Evolutionary conservation across 2,797 vertebrate genomes (phyloP).

Genomic region (Pogonophryne albipinna): DNA sequence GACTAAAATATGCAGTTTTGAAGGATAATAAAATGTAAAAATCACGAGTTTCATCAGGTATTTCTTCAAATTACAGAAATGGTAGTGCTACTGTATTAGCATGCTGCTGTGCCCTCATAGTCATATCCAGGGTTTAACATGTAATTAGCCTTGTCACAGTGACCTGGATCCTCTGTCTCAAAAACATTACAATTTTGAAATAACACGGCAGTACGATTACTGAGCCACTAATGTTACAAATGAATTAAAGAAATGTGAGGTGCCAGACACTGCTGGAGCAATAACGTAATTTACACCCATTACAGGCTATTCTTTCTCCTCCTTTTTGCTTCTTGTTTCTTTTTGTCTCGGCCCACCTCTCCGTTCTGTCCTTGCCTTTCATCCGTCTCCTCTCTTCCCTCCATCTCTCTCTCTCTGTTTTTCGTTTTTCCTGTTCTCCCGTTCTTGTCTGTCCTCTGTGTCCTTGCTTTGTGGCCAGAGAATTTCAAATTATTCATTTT

Average conservation of each 20-base stretch:
- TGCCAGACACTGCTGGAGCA: slow-evolving; percentile 4
- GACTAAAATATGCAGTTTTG: not conserved
- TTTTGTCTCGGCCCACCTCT: slow-evolving; percentile 13
- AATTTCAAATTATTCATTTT: slow-evolving; percentile 60
- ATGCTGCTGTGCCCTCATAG: slow-evolving; percentile 13
- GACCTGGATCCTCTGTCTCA: not conserved
- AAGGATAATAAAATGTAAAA: not conserved
- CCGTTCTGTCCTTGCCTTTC: slow-evolving; percentile 11
- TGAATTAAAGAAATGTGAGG: not conserved
- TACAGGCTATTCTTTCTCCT: not conserved
- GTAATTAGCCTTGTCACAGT: slow-evolving; percentile 10
- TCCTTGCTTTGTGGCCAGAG: slow-evolving; percentile 69
- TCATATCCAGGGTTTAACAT: slow-evolving; percentile 1
- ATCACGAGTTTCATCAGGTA: not conserved
- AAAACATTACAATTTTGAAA: not conserved
- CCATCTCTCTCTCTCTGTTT: slow-evolving; percentile 39
- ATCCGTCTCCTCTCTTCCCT: slow-evolving; percentile 7
- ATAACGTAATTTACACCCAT: slow-evolving; percentile 24
- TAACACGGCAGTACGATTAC: not conserved
- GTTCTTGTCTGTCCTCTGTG: slow-evolving; percentile 57
- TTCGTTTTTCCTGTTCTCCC: slow-evolving; percentile 33
- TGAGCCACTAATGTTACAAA: too few relatives aligned
- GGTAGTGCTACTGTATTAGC: not conserved
- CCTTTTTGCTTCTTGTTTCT: not conserved
- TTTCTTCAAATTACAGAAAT: not conserved